Evolutionary conservation across 2,888 invertebrate genomes (phyloP).

Genomic region (Parnassius apollo): DNA sequence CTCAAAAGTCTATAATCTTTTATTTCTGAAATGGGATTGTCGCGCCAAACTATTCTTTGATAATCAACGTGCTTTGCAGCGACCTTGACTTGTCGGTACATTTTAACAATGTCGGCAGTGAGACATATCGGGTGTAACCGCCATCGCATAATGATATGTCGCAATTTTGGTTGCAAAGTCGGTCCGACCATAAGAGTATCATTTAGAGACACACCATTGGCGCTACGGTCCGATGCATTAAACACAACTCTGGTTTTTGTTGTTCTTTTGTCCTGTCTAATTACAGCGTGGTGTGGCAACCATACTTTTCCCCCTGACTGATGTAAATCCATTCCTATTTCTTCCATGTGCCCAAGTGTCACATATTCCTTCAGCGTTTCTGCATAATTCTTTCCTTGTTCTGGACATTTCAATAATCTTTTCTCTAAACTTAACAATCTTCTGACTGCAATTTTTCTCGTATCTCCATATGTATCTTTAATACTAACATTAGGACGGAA

Average conservation of each 20-base stretch:
- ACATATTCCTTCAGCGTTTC: background rate
- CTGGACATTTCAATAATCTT: background rate
- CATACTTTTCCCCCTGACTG: background rate
- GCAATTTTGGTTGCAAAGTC: background rate
- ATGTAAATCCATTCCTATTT: background rate
- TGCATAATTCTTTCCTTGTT: no score
- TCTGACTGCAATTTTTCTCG: background rate
- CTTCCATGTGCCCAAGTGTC: background rate
- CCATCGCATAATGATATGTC: background rate
- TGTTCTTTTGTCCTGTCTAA: background rate
- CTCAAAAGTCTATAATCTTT: background rate
- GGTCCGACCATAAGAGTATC: background rate
- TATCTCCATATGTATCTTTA: background rate
- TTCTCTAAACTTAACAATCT: background rate
- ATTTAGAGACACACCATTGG: background rate
- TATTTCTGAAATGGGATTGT: background rate
- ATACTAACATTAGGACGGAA: background rate
- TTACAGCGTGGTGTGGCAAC: background rate
- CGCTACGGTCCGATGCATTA: background rate
- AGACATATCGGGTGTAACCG: background rate
- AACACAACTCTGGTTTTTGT: background rate
- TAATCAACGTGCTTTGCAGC: background rate
- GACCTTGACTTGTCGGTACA: background rate
- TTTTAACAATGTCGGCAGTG: background rate
- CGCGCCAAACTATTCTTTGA: background rate